phyloP scores from a whole-genome alignment of 2,113 vertebrate genomes.

The Tiliqua scincoides region DNA sequence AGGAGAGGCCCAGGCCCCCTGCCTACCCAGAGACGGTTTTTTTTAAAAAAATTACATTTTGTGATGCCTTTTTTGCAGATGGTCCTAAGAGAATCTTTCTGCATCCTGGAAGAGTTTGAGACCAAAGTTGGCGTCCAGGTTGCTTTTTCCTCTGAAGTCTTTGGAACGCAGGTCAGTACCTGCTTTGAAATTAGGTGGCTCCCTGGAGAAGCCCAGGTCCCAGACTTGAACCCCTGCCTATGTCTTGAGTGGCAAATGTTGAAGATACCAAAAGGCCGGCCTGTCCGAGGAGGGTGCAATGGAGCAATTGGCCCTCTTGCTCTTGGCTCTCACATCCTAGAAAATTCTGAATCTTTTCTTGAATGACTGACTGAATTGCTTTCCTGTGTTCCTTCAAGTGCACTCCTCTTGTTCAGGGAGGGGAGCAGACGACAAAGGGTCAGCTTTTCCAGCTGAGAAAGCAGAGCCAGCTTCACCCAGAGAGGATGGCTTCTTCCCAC shows the following conservation, averaged over 20 bases:
- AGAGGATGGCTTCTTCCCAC: too few relatives aligned
- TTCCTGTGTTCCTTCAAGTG: too few relatives aligned
- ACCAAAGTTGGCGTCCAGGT: neutral
- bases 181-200: fast-evolving
- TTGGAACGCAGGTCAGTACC: slow-evolving; percentile 47
- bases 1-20: too few relatives aligned
- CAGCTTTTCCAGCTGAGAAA: too few relatives aligned
- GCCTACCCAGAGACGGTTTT: neutral
- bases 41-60: too few relatives aligned
- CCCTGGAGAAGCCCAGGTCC: neutral
- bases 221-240: neutral
- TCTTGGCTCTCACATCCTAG: too few relatives aligned
- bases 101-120: slow-evolving; percentile 52
- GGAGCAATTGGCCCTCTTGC: too few relatives aligned
- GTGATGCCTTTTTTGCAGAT: slow-evolving; percentile 29
- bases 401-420: too few relatives aligned
- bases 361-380: too few relatives aligned
- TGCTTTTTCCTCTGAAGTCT: slow-evolving; percentile 16
- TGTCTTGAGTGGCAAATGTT: neutral
- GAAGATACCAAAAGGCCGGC: neutral
- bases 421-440: too few relatives aligned
- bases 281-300: neutral
- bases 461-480: too few relatives aligned
- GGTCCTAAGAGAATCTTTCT: neutral
- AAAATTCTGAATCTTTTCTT: too few relatives aligned